Percentiles rank a stretch among this genome's conserved stretches.
Evolutionary conservation across 1,140 invertebrate species (phyloP).

Genomic region (Micrasema minimum): DNA sequence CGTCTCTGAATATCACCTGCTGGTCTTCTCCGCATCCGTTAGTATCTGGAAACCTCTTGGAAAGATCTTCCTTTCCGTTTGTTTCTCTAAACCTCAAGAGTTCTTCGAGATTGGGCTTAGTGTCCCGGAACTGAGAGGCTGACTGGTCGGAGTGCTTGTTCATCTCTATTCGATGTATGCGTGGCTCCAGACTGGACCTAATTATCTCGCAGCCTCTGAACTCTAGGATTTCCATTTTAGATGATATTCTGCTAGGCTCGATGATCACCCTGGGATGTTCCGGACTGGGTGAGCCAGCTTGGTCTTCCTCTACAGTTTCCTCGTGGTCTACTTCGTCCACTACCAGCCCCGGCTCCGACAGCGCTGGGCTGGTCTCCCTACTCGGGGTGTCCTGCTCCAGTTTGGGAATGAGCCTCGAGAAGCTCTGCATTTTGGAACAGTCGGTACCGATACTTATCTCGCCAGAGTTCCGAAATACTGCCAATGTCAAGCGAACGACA

Average conservation of each 20-base stretch:
- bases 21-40: constrained; percentile 31
- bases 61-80: constrained; percentile 5
- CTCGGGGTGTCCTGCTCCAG: constrained; percentile 36
- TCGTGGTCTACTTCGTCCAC: constrained; percentile 48
- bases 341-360: constrained; percentile 28
- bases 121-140: constrained; percentile 8
- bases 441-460: constrained; percentile 18
- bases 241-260: constrained; percentile 39
- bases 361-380: constrained; percentile 21
- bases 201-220: constrained; percentile 41
- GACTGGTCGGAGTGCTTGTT: constrained; percentile 1
- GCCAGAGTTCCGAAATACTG: constrained; percentile 14
- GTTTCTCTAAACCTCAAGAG: constrained; percentile 38
- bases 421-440: constrained; percentile 42
- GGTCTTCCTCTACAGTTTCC: constrained; percentile 42
- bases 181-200: constrained; percentile 30
- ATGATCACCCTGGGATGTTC: constrained; percentile 51
- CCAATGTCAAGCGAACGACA: constrained; percentile 34
- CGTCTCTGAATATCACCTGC: constrained; percentile 44
- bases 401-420: constrained; percentile 40
- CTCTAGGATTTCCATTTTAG: constrained; percentile 34
- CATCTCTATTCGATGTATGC: constrained; percentile 10
- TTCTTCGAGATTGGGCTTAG: constrained; percentile 33
- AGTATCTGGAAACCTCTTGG: background rate
- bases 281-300: background rate